Base-by-base conservation (phyloP, 1,140 invertebrate genomes). In the Achatina immaculata region DNA sequence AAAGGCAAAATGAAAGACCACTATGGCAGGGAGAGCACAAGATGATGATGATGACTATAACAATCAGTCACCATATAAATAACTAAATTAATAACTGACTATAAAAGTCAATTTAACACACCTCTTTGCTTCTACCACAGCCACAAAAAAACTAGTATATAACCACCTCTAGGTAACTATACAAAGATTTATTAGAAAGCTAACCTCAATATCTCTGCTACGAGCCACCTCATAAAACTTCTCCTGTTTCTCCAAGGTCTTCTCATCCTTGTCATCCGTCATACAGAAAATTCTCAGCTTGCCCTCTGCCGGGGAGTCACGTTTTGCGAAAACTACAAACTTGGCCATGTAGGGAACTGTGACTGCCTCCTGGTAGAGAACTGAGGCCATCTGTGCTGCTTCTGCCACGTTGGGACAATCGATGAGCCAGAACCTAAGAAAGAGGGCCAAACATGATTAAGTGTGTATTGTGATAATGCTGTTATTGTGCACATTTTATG, bases 281-380 rank as follows among this genome's bases (percentile, higher is more conserved):
- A 99, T 99, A 89, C 98, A 99, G 92, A 99, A 98, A 86, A 99
- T 96, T 19, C 98, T 93, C 16, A 99, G 92, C 80, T 97, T 95
- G 21, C 98, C 98, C 92, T 99, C 98, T n/a, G 95, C 93, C 2
- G 95, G 93, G 84, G 99, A 97, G 65, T 97, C 95, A 81, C 98
- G 94, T 91, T 99, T 99, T 0, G 97, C 96, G 89, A 99, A 99
- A 21, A 99, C 97, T 69, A 99, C 96, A 91, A 99, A 98, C 93
- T 95, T 98, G 80, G 98, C 96, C 96, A 99, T 99, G 90, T 99
- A 99, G 14, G 99, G 99, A 76, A 99, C 98, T 86, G 98, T 95
- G 82, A 98, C 98, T 45, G 97, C 97, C 92, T 99, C 98, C 92
- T 95, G 95, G 92, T 99, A 99, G 36, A 99, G 93, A 90, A 99